Evolutionary conservation across 2,888 invertebrate genomes (phyloP).

Genomic region (Galerucella pusilla): DNA sequence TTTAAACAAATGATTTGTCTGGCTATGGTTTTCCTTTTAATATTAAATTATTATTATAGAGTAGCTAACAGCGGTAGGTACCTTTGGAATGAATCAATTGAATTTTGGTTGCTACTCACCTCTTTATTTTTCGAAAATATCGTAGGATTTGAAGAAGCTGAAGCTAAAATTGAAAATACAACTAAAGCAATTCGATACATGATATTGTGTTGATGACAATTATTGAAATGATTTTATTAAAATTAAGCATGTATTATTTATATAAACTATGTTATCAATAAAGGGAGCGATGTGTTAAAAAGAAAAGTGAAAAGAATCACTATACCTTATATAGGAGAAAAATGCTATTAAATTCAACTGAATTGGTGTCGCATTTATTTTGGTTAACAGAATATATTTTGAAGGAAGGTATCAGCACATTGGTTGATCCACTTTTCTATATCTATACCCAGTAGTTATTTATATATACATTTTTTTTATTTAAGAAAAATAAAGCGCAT

Average conservation of each 20-base stretch:
- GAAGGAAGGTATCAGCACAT: not conserved
- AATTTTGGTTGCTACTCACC: conserved; percentile 13
- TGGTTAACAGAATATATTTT: conserved; percentile 9
- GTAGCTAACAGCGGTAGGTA: no score
- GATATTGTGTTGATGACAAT: conserved; percentile 7
- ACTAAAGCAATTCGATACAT: conserved; percentile 14
- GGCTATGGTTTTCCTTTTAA: no score
- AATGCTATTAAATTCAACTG: conserved; percentile 25
- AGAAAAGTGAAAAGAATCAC: conserved; percentile 28
- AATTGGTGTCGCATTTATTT: conserved; percentile 6
- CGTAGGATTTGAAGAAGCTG: conserved; percentile 6
- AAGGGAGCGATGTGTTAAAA: conserved; percentile 14
- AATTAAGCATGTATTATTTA: conserved; percentile 27
- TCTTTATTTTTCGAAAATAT: conserved; percentile 9
- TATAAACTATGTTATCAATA: conserved; percentile 16
- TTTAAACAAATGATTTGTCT: no score
- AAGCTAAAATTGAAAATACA: not conserved
- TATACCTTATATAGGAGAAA: conserved; percentile 29
- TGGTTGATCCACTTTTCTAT: not conserved
- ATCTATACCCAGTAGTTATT: no score
- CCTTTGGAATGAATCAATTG: no score
- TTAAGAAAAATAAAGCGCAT: no score
- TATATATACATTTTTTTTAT: no score
- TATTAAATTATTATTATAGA: no score
- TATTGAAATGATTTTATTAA: conserved; percentile 15